Evolutionary conservation across 2,888 invertebrate species (phyloP).

Genomic region (Lampropteryx suffumata): DNA sequence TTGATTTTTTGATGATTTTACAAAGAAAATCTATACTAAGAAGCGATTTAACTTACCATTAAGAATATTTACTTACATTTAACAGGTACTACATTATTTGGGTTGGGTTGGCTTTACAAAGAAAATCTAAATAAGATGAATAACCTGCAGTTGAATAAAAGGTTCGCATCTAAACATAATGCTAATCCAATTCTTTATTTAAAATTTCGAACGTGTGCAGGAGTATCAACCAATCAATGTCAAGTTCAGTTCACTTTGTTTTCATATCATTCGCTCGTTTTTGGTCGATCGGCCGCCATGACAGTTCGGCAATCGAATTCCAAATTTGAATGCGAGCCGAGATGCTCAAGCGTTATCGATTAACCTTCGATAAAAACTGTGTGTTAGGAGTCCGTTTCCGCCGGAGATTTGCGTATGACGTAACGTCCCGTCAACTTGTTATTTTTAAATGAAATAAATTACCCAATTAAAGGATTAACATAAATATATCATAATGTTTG

Average conservation of each 20-base stretch:
- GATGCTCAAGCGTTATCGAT: constrained; percentile 76
- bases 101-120: not conserved
- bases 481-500: constrained; percentile 30
- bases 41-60: too few species aligned
- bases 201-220: constrained; percentile 46
- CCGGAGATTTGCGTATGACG: constrained; percentile 51
- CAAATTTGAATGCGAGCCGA: constrained; percentile 77
- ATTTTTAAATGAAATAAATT: constrained; percentile 37
- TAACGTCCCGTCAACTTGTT: constrained; percentile 52
- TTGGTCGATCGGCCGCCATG: constrained; percentile 67
- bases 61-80: too few species aligned
- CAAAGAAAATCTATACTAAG: too few species aligned
- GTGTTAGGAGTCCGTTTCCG: constrained; percentile 61
- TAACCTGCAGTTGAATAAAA: constrained; percentile 4
- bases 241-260: constrained; percentile 60
- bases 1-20: too few species aligned
- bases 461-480: constrained; percentile 35
- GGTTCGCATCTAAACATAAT: constrained; percentile 20
- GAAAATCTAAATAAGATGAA: constrained; percentile 19
- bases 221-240: constrained; percentile 66
- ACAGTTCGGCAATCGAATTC: constrained; percentile 58
- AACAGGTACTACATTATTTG: too few species aligned
- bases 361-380: constrained; percentile 68
- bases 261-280: constrained; percentile 56
- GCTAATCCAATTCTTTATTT: constrained; percentile 43